Base-by-base conservation (phyloP, 2,797 vertebrate species). In the Melanotaenia nigrans region DNA sequence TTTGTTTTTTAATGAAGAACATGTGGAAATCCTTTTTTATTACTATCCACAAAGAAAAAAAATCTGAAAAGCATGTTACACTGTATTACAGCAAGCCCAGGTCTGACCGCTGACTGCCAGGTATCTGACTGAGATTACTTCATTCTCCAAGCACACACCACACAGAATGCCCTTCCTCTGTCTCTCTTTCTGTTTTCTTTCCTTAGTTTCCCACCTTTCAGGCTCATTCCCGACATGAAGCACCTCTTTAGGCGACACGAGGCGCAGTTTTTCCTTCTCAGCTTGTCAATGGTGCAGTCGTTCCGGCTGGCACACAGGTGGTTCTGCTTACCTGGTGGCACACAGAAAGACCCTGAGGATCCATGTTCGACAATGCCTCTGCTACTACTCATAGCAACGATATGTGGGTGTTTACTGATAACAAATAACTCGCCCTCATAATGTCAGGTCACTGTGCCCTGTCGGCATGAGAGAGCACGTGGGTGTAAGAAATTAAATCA, bases 261-360 rank as follows among this genome's bases (percentile, higher is more conserved):
- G 4, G 97, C 96, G 5, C 97, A 99, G 94, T 98, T 98, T 90
- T 98, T 98, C 87, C 97, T 92, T 61, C 97, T 85, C 88, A 98
- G 95, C 65, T 98, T 99, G 90, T 99, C 97, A 1, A 99, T 99
- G 87, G 96, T 99, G 89, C 97, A 98, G 89, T 98, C 96, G 0
- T 99, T 99, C 30, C 96, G 90, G 94, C 97, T 97, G 87, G 97
- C 97, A 35, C 97, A 99, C 61, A 99, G 94, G 87, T 97, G 98
- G 76, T 98, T 98, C 93, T 99, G 97, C 75, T 98, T 98, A 65
- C 97, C 97, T 99, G 42, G 32, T 71, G 69, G 68, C 47, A 84
- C 64, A 86, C 51, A 77, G 18, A 70, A 61, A 42, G 54, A 18
- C 47, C 33, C 0, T 14, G 20, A 54, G 55, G 61, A 74, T 73